Evolutionary conservation across 2,797 vertebrate species (phyloP).

Genomic region (Epinephelus malabaricus): DNA sequence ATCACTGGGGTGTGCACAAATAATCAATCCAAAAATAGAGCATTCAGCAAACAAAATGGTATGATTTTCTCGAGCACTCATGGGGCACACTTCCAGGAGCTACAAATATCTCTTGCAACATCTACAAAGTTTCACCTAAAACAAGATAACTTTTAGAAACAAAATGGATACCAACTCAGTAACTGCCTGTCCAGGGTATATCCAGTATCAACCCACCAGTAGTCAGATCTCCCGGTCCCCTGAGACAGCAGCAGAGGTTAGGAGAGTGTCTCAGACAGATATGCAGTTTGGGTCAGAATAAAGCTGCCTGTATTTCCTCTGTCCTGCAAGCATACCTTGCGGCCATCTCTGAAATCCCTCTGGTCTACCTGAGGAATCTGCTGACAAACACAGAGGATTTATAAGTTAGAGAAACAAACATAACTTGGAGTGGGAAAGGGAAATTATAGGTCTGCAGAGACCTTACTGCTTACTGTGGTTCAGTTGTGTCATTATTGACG

Average conservation of each 20-base stretch:
- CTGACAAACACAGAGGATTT: conserved; percentile 33
- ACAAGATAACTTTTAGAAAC: background rate
- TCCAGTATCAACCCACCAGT: conserved; percentile 10
- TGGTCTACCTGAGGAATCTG: conserved; percentile 36
- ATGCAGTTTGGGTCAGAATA: conserved; percentile 12
- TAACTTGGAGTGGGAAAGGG: background rate
- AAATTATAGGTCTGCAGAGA: conserved; percentile 11
- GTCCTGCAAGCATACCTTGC: conserved; percentile 33
- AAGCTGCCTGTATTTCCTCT: conserved; percentile 32
- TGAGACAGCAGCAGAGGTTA: conserved; percentile 29
- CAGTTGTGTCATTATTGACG: background rate
- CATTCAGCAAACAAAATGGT: conserved; percentile 18
- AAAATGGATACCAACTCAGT: background rate
- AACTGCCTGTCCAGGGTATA: background rate
- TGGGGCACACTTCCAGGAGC: conserved; percentile 2
- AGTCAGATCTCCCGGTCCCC: conserved; percentile 24
- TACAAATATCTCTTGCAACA: conserved; percentile 21
- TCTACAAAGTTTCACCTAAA: conserved; percentile 4
- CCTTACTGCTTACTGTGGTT: background rate
- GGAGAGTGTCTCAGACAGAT: conserved; percentile 16
- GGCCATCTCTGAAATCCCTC: conserved; percentile 40
- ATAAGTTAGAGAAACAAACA: conserved; percentile 14
- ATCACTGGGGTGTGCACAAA: conserved; percentile 12
- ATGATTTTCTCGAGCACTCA: conserved; percentile 30
- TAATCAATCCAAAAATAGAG: conserved; percentile 35